Evolutionary conservation across 2,113 vertebrate species (phyloP).

Genomic region (Lathamus discolor): DNA sequence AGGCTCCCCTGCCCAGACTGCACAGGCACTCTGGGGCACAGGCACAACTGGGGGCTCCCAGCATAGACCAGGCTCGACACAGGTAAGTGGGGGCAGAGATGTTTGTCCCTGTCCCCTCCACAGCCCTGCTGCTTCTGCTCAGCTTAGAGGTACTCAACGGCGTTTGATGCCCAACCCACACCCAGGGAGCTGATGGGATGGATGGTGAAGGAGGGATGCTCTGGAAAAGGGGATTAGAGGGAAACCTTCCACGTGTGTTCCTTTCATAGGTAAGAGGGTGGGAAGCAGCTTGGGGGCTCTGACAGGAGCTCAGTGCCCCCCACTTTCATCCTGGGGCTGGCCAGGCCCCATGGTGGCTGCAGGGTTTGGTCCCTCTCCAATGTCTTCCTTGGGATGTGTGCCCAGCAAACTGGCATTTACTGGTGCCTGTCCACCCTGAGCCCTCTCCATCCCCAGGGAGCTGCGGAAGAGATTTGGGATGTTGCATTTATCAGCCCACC

Average conservation of each 20-base stretch:
- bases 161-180: neutral
- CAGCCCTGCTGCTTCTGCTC: neutral
- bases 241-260: neutral
- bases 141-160: neutral
- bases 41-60: neutral
- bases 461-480: neutral
- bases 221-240: neutral
- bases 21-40: neutral
- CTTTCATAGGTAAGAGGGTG: neutral
- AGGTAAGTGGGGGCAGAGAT: neutral
- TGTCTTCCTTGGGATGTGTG: neutral
- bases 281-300: neutral
- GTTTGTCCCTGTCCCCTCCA: neutral
- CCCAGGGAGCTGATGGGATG: neutral
- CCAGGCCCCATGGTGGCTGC: neutral
- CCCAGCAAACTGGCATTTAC: neutral
- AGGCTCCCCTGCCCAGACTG: neutral
- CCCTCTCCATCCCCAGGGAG: neutral
- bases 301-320: neutral
- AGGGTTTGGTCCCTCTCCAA: accelerated
- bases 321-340: neutral
- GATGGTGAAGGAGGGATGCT: neutral
- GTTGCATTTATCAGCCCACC: neutral
- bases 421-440: neutral
- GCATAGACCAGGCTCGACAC: neutral